A percentile compares a stretch with the other conserved stretches of the same genome.
These are phyloP conservation scores for Caenorhabditis afra DNA, from an alignment of 2,888 invertebrate genomes.

Conservation along the genomic window DNA sequence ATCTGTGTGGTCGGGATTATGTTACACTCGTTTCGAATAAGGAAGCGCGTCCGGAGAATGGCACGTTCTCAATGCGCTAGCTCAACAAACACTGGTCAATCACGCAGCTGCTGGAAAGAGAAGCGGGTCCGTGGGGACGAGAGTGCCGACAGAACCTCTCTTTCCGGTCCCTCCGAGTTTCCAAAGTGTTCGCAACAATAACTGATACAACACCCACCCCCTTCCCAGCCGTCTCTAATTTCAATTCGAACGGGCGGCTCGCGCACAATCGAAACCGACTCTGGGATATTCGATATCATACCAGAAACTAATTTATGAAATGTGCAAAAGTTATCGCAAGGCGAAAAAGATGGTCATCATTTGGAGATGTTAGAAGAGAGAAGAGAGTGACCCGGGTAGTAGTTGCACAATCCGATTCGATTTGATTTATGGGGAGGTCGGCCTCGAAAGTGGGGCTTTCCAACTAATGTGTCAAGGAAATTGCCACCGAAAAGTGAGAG, in stretches of 20 bases:
- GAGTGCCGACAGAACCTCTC: conserved; percentile 3
- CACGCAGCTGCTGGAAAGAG: conserved; percentile 1
- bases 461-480: conserved; percentile 18
- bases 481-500: conserved; percentile 24
- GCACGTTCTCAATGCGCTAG: background rate
- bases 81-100: conserved; percentile 36
- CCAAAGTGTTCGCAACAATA: conserved; percentile 23
- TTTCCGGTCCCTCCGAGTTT: conserved; percentile 4
- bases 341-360: background rate
- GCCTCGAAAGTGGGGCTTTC: background rate
- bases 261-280: conserved; percentile 16
- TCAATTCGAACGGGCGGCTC: conserved; percentile 31
- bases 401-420: conserved; percentile 41
- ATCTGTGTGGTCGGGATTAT: conserved; percentile 49
- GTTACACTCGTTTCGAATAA: conserved; percentile 38
- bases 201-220: conserved; percentile 2
- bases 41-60: conserved; percentile 6
- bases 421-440: conserved; percentile 36
- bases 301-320: conserved; percentile 38
- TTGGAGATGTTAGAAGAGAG: background rate
- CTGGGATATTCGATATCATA: conserved; percentile 45
- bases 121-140: conserved; percentile 21
- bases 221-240: conserved; percentile 33
- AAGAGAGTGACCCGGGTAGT: too few species aligned
- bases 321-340: conserved; percentile 28